Conservation (phyloP, 2,888 invertebrate genomes). For the Plebejus argus region DNA sequence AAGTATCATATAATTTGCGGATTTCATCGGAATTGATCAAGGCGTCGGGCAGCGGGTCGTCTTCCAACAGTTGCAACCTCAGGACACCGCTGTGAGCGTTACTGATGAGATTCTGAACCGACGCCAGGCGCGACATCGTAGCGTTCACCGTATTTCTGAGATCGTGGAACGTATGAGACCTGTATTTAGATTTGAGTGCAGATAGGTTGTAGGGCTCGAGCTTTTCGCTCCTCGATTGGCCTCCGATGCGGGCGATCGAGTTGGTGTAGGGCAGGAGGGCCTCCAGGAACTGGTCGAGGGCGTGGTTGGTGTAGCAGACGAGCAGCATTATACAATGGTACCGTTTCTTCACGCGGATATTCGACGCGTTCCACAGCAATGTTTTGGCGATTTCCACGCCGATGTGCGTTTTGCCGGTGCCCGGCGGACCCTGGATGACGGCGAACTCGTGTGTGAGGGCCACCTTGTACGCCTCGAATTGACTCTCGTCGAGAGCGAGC, state of each 20-base stretch:
- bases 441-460: constrained; percentile 86
- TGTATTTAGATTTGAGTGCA: neutral
- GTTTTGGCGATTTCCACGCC: constrained; percentile 86
- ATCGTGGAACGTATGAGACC: neutral
- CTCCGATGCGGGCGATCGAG: constrained; percentile 85
- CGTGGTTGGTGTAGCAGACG: constrained; percentile 92
- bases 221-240: constrained; percentile 81
- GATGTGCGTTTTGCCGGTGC: constrained; percentile 91
- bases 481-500: constrained; percentile 83
- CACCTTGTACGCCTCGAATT: constrained; percentile 83
- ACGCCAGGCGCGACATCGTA: neutral
- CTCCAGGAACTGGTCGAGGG: constrained; percentile 91
- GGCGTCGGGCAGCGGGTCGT: neutral
- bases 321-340: constrained; percentile 82
- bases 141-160: neutral
- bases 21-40: neutral
- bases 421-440: constrained; percentile 92
- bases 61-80: neutral
- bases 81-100: neutral
- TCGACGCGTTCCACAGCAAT: constrained; percentile 79
- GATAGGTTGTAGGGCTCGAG: constrained; percentile 60
- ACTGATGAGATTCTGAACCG: neutral
- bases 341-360: constrained; percentile 34
- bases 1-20: neutral
- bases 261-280: constrained; percentile 81